Base-by-base conservation (phyloP, 2,113 vertebrate genomes). In the Patagioenas fasciata region DNA sequence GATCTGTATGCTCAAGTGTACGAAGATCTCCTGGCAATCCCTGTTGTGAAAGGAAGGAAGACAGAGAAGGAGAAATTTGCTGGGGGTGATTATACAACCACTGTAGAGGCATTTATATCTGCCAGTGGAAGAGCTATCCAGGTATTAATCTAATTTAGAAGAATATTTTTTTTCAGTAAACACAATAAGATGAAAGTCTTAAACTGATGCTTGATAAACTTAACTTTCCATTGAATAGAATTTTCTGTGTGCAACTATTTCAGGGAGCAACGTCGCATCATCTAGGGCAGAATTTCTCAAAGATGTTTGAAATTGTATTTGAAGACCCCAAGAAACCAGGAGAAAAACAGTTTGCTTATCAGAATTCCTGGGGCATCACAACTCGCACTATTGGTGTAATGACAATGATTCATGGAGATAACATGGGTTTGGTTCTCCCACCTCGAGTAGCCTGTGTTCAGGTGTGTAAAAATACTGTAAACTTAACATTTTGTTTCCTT, bases 61-160 rank as follows among this genome's bases (percentile, higher is more conserved):
- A 99, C 99, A 0, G 99, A 99, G 95, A 99, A 99, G 96, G 99
- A 99, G 94, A 99, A 99, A 79, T 99, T 99, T 91, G 99, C 99
- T 32, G 99, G 99, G 25, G 99, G 99, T 82, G 98, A 99, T 96
- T 99, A 99, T 88, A 99, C 99, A 44, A 99, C 99, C 13, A 99
- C 99, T 3, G 94, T 99, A 67, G 99, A 99, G 91, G 99, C 99
- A 4, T 99, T 98, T 86, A 98, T 99, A 97, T 99, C 99, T 38
- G 99, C 99, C 80, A 99, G 99, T 50, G 99, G 99, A 62, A 98
- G 99, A 96, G 99, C 99, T 82, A 99, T 99, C 92, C 99, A 99
- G 98, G 99, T 99, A 97, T 40, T 83, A 38, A 12, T 38, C 6
- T 42, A 6, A 40, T 14, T 8, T 64, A 50, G 40, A 62, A 82